Evolutionary conservation across 2,888 invertebrate species (phyloP).

Genomic region (Schrankia costaestrigalis): DNA sequence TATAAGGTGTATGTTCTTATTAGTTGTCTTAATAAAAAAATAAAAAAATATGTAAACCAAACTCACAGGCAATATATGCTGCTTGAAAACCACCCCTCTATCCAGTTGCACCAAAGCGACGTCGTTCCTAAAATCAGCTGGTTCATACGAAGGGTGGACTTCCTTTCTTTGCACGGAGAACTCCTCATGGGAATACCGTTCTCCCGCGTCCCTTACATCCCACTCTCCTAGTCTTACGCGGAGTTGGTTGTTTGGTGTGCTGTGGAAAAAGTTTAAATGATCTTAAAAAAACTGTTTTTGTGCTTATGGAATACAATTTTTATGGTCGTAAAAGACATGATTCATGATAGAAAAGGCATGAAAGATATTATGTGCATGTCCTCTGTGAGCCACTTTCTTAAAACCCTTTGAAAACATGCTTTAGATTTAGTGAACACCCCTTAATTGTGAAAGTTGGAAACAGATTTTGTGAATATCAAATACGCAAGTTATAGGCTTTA

Average conservation of each 20-base stretch:
- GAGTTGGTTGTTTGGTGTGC: constrained; percentile 92
- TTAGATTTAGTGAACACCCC: no score
- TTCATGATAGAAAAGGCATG: no score
- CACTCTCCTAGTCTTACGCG: constrained; percentile 95
- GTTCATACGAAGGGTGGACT: constrained; percentile 94
- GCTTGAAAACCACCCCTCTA: constrained; percentile 91
- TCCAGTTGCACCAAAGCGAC: constrained; percentile 91
- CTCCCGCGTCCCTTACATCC: constrained; percentile 93
- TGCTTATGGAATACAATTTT: not conserved
- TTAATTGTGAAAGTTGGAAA: no score
- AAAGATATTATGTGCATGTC: no score
- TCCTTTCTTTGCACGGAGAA: constrained; percentile 93
- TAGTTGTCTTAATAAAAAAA: no score
- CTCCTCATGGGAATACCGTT: constrained; percentile 92
- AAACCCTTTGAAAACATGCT: no score
- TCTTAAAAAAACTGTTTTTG: not conserved
- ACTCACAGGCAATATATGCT: constrained; percentile 92
- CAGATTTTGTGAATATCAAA: no score
- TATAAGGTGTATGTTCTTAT: no score
- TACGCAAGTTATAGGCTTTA: no score
- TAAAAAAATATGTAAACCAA: not conserved
- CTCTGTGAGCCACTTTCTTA: no score
- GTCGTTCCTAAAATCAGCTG: constrained; percentile 95
- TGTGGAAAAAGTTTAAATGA: constrained; percentile 48
- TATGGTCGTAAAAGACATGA: no score